phyloP scores from a whole-genome alignment of 2,113 vertebrate species.

The Clarias batrachus region DNA sequence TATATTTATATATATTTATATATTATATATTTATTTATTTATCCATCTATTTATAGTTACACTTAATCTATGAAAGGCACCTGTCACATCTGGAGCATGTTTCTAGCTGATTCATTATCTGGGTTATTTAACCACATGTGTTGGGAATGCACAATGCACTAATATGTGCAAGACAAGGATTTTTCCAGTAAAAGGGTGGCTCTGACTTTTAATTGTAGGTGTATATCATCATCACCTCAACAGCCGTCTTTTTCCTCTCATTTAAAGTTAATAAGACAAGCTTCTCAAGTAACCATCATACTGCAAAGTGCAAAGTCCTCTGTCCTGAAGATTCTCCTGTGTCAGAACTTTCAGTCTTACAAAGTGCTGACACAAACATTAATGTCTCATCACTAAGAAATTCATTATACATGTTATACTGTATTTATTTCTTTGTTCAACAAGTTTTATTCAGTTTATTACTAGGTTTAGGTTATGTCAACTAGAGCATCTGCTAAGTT shows the following conservation, averaged over 20 bases:
- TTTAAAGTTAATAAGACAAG: constrained; percentile 14
- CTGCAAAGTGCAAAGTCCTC: constrained; percentile 5
- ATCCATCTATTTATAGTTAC: not conserved
- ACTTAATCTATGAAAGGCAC: not conserved
- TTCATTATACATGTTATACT: not conserved
- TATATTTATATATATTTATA: no score
- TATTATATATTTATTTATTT: no score
- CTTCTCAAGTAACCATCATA: not conserved
- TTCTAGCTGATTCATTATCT: not conserved
- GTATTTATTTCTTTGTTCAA: not conserved
- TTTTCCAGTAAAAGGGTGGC: not conserved
- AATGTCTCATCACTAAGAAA: not conserved
- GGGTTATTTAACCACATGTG: not conserved
- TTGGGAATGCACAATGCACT: not conserved
- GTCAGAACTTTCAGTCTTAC: not conserved
- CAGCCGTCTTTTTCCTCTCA: not conserved
- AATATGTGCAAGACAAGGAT: not conserved
- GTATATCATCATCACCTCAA: not conserved
- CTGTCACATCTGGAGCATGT: not conserved
- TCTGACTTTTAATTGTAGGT: not conserved
- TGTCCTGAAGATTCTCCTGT: constrained; percentile 2
- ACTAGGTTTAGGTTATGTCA: not conserved
- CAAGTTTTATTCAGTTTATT: not conserved
- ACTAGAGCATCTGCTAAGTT: not conserved
- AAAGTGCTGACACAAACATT: not conserved